Percentiles rank a stretch among this genome's conserved stretches.
Conservation (phyloP, 2,797 vertebrate genomes). For the Pseudomugil tenellus region DNA sequence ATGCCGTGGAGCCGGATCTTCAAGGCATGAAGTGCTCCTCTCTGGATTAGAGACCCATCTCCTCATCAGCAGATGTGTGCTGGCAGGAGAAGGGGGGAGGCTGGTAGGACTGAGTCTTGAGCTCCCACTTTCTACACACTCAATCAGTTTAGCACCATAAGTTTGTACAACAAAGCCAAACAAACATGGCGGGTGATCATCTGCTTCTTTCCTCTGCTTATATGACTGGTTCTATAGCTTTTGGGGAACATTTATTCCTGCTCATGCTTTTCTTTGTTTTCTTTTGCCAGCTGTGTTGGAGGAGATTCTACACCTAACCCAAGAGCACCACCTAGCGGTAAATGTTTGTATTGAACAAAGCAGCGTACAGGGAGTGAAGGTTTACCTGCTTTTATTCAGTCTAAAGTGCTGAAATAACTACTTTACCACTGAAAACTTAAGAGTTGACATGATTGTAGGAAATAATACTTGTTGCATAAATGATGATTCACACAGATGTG, state of each 20-base stretch:
- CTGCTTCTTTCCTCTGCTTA: slow-evolving; percentile 3
- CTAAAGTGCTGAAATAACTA: background rate
- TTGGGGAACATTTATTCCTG: background rate
- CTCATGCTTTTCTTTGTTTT: slow-evolving; percentile 16
- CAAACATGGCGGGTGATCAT: background rate
- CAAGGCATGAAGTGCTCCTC: slow-evolving; percentile 39
- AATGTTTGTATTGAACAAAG: slow-evolving; percentile 33
- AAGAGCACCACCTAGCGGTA: slow-evolving; percentile 70
- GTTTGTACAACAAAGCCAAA: slow-evolving; percentile 11
- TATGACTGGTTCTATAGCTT: background rate
- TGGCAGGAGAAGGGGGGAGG: slow-evolving; percentile 65
- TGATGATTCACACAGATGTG: too few relatives aligned
- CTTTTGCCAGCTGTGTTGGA: slow-evolving; percentile 26
- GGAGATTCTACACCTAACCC: slow-evolving; percentile 20
- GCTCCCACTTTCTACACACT: slow-evolving; percentile 42
- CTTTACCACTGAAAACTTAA: background rate
- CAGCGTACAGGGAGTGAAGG: background rate
- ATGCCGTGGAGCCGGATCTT: slow-evolving; percentile 51
- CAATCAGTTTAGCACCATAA: slow-evolving; percentile 26
- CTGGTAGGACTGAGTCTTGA: slow-evolving; percentile 39
- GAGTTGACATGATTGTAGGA: background rate
- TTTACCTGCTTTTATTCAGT: background rate
- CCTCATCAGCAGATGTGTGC: slow-evolving; percentile 66
- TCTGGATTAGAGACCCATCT: slow-evolving; percentile 70
- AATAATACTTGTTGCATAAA: background rate